Evolutionary conservation across 2,113 vertebrate genomes (phyloP).

Genomic region (Dinomys branickii): DNA sequence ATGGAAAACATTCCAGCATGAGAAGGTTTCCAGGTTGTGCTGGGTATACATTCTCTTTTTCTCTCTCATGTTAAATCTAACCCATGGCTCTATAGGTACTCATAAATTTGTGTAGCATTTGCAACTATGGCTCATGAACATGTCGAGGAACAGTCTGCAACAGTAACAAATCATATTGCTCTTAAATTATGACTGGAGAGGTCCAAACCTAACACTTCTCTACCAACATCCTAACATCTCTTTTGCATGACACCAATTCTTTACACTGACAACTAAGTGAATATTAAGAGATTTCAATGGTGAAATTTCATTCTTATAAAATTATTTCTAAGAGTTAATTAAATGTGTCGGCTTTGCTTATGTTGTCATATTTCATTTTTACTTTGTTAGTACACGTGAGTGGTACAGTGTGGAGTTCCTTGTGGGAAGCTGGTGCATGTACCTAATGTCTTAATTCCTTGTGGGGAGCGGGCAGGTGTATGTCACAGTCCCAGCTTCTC

Average conservation of each 20-base stretch:
- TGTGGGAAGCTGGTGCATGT: neutral
- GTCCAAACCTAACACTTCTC: neutral
- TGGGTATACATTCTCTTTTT: neutral
- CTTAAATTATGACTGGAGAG: neutral
- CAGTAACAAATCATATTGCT: neutral
- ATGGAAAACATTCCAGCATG: neutral
- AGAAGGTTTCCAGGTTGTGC: neutral
- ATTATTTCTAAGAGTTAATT: neutral
- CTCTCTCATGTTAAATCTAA: neutral
- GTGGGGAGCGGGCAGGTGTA: too few relatives aligned
- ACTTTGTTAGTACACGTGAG: neutral
- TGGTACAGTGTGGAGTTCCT: neutral
- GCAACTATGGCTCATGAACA: neutral
- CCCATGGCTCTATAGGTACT: neutral
- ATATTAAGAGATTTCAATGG: neutral
- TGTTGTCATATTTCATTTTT: neutral
- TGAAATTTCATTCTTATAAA: neutral
- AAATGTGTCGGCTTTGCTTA: neutral
- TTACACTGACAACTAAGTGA: neutral
- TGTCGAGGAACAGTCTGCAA: neutral
- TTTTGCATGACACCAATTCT: neutral
- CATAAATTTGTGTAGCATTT: neutral
- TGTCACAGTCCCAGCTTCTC: neutral
- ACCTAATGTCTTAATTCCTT: neutral
- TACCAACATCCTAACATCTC: neutral